phyloP scores from a whole-genome alignment of 2,888 invertebrate species.

The Augiades crinisus region DNA sequence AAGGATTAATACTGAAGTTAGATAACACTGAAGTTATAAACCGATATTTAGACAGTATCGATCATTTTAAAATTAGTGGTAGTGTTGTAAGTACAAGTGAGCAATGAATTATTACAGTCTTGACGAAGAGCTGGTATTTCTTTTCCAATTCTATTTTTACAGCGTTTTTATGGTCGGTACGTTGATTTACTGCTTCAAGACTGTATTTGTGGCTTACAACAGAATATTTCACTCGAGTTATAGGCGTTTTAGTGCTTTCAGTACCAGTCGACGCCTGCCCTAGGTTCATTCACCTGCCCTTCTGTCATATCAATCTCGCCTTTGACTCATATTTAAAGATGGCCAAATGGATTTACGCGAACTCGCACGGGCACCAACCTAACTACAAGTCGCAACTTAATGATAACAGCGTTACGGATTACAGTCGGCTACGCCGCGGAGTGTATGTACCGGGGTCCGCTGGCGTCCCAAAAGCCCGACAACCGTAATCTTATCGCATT shows the following conservation, averaged over 20 bases:
- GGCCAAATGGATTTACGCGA: constrained; percentile 29
- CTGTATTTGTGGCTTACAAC: constrained; percentile 56
- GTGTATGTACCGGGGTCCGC: constrained; percentile 12
- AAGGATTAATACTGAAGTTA: no score
- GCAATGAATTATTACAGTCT: constrained; percentile 18
- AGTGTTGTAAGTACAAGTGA: constrained; percentile 25
- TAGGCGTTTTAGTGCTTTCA: constrained; percentile 56
- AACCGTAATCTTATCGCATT: constrained; percentile 74
- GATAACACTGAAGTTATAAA: no score
- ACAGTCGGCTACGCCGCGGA: neutral
- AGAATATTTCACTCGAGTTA: constrained; percentile 53
- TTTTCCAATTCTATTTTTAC: constrained; percentile 55
- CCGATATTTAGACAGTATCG: no score
- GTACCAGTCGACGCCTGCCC: constrained; percentile 50
- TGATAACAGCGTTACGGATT: constrained; percentile 15
- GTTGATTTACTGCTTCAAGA: constrained; percentile 57
- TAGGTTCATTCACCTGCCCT: constrained; percentile 53
- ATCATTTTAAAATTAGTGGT: no score
- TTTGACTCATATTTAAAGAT: constrained; percentile 40
- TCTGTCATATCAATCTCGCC: constrained; percentile 49
- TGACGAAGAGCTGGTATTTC: constrained; percentile 31
- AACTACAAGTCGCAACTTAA: constrained; percentile 8
- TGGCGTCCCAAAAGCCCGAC: constrained; percentile 38
- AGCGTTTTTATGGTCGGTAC: constrained; percentile 47
- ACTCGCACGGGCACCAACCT: no score